These are phyloP conservation scores for Clarias gariepinus DNA, from an alignment of 2,113 vertebrate species.

Conservation along the genomic window DNA sequence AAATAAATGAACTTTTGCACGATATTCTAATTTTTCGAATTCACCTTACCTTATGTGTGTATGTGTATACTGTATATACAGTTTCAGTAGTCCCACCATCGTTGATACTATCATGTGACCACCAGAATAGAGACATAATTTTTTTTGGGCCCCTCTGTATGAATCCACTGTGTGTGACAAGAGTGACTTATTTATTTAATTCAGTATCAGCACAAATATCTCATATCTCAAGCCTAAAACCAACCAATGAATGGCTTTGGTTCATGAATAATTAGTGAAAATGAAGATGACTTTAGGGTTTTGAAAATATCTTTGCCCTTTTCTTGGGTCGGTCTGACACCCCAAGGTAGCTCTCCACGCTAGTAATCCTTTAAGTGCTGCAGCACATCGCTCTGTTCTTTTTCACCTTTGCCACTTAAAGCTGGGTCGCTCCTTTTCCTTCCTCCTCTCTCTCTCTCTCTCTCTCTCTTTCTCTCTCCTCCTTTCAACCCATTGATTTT, in stretches of 20 bases:
- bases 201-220: not conserved
- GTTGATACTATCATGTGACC: too few relatives aligned
- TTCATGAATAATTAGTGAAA: slow-evolving; percentile 53
- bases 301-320: slow-evolving; percentile 42
- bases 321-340: slow-evolving; percentile 40
- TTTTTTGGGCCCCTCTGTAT: too few relatives aligned
- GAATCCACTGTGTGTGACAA: not conserved
- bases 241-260: not conserved
- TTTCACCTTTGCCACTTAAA: slow-evolving; percentile 39
- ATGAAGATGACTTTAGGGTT: slow-evolving; percentile 28
- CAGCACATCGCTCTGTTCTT: slow-evolving; percentile 37
- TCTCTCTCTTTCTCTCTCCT: slow-evolving; percentile 48
- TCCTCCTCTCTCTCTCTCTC: slow-evolving; percentile 45
- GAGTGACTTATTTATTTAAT: not conserved
- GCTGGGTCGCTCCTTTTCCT: slow-evolving; percentile 34
- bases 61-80: too few relatives aligned
- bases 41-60: too few relatives aligned
- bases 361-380: slow-evolving; percentile 40
- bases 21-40: too few relatives aligned
- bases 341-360: slow-evolving; percentile 47
- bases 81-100: too few relatives aligned
- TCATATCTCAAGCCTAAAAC: not conserved
- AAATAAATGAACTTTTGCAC: too few relatives aligned
- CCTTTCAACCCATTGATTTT: slow-evolving; percentile 71
- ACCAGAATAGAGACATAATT: too few relatives aligned